Evolutionary conservation across 2,113 vertebrate genomes (phyloP).

Genomic region (Aplodontia rufa): DNA sequence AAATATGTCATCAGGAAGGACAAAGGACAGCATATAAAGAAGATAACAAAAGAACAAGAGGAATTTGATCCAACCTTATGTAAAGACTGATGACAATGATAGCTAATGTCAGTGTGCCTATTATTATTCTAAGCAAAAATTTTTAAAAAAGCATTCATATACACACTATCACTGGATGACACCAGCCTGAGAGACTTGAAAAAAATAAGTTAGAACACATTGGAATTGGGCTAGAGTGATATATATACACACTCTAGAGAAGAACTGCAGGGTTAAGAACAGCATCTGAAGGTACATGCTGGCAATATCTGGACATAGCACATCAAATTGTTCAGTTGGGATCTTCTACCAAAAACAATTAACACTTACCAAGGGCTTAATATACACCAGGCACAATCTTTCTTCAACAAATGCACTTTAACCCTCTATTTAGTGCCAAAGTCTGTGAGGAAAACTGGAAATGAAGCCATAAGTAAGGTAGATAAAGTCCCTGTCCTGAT

Average conservation of each 20-base stretch:
- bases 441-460: background rate
- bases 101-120: background rate
- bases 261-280: background rate
- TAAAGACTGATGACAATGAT: background rate
- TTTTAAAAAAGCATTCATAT: background rate
- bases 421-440: background rate
- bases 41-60: too few relatives aligned
- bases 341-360: background rate
- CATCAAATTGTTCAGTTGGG: background rate
- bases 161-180: background rate
- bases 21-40: fast-evolving
- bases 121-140: background rate
- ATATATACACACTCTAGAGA: too few relatives aligned
- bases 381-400: fast-evolving
- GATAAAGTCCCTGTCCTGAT: too few relatives aligned
- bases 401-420: background rate
- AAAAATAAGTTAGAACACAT: too few relatives aligned
- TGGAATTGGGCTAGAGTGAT: too few relatives aligned
- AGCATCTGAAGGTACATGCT: background rate
- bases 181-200: background rate
- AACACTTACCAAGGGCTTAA: background rate
- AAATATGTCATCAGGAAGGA: background rate
- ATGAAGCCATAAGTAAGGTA: too few relatives aligned
- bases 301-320: background rate
- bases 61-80: background rate